These are phyloP conservation scores for Drosophila yooni DNA, from an alignment of 2,888 invertebrate genomes.

Conservation along the genomic window DNA sequence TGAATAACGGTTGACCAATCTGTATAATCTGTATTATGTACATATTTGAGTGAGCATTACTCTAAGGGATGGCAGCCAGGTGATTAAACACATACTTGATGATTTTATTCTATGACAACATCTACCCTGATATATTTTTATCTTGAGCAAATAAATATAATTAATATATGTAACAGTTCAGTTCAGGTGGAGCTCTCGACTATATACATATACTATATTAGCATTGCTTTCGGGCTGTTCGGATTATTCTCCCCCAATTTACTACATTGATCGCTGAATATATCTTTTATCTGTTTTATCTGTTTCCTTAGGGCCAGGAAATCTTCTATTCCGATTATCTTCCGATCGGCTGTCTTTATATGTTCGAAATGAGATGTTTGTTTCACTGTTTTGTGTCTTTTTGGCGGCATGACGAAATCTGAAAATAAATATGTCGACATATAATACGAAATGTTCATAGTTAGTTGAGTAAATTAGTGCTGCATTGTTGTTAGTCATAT, in stretches of 20 bases:
- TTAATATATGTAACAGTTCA: background rate
- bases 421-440: background rate
- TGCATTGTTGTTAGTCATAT: background rate
- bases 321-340: background rate
- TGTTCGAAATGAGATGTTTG: background rate
- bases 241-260: no score
- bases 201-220: background rate
- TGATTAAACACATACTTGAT: conserved; percentile 16
- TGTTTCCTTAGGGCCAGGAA: background rate
- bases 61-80: conserved; percentile 4
- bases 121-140: conserved; percentile 10
- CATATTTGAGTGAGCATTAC: conserved; percentile 35
- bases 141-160: background rate
- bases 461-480: no score
- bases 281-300: background rate
- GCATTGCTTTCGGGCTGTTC: background rate
- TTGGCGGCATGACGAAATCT: background rate
- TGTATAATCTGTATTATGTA: no score
- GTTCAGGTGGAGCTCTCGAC: background rate
- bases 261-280: background rate
- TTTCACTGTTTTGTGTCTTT: background rate
- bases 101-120: conserved; percentile 39
- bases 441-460: no score
- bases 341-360: background rate
- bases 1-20: no score